Conservation (phyloP, 2,113 vertebrate genomes). For the Bos indicus region DNA sequence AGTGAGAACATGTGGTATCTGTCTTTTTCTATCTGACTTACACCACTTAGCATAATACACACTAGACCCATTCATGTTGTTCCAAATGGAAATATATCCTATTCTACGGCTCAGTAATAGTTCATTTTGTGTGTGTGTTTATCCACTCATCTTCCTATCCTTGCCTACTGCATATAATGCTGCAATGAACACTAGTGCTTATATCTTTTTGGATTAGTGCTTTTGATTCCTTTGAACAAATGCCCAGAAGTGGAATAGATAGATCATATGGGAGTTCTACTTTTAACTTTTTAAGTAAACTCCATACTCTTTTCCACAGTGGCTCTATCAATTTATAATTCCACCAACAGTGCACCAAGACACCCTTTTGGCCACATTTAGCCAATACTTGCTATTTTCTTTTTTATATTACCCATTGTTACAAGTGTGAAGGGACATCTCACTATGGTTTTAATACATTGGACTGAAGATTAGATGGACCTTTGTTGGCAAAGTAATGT, state of each 20-base stretch:
- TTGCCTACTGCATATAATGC: neutral
- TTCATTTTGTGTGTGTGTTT: neutral
- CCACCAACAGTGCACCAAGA: neutral
- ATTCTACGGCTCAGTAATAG: neutral
- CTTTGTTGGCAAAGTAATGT: too few species aligned
- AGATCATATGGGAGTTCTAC: neutral
- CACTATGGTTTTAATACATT: neutral
- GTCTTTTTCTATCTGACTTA: neutral
- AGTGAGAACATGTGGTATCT: neutral
- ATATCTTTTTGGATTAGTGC: neutral
- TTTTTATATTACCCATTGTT: neutral
- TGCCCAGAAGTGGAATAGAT: neutral
- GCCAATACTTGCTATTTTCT: neutral
- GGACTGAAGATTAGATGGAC: too few species aligned
- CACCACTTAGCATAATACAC: neutral
- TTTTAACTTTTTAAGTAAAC: neutral
- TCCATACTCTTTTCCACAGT: neutral
- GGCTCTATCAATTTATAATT: neutral
- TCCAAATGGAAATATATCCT: neutral
- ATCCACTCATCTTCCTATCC: neutral
- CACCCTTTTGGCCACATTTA: neutral
- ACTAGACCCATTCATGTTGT: neutral
- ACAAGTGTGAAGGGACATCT: neutral
- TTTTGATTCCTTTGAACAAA: neutral
- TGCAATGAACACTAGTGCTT: neutral